A percentile compares a stretch with the other conserved stretches of the same genome.
phyloP scores from a whole-genome alignment of 2,888 invertebrate genomes.

The Celastrina argiolus region DNA sequence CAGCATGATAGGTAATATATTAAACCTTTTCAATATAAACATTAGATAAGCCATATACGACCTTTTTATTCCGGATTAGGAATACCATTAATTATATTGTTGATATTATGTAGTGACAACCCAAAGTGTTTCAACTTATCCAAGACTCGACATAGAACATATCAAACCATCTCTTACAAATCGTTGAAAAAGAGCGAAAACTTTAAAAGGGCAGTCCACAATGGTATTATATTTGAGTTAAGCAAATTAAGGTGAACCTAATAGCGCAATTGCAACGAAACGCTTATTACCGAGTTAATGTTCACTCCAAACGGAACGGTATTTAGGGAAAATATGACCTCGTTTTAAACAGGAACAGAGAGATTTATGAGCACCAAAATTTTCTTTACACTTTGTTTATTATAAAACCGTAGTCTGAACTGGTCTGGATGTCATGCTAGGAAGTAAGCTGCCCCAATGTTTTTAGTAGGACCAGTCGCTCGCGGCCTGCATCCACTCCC shows the following conservation, averaged over 20 bases:
- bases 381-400: constrained; percentile 14
- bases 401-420: not conserved
- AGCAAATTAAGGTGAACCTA: constrained; percentile 28
- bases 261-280: constrained; percentile 31
- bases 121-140: too few species aligned
- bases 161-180: too few species aligned
- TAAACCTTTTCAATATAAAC: too few species aligned
- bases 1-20: too few species aligned
- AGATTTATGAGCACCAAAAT: constrained; percentile 30
- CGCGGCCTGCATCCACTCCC: too few species aligned
- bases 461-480: too few species aligned
- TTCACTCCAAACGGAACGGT: constrained; percentile 35
- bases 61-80: too few species aligned
- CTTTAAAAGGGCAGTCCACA: constrained; percentile 8
- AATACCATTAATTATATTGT: too few species aligned
- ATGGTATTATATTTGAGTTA: constrained; percentile 12
- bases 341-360: constrained; percentile 34
- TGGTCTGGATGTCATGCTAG: not conserved
- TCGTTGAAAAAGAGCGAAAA: not conserved
- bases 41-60: too few species aligned
- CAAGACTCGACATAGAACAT: too few species aligned
- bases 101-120: too few species aligned
- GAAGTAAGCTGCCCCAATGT: too few species aligned
- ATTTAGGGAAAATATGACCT: constrained; percentile 38
- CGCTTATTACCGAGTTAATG: constrained; percentile 36